Evolutionary conservation across 2,113 vertebrate genomes (phyloP), one percentile per base, ranked within the genome.

Genomic region (Phaetusa simplex): DNA sequence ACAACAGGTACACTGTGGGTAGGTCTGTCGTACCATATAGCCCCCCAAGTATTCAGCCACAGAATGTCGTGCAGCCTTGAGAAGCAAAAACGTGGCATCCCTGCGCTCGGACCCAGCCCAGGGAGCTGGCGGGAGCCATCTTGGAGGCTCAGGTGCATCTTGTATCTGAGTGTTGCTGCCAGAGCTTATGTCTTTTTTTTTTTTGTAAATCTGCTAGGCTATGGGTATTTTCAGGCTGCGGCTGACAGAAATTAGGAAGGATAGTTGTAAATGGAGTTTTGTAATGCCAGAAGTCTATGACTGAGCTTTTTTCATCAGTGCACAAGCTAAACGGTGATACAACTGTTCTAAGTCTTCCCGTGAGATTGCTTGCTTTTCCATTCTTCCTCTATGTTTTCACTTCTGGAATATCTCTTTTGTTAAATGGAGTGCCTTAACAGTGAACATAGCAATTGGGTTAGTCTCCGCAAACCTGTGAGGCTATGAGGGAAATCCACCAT

Each of bases 241-340:
- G 92, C 80, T 93, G 92, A 95, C 76, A 78, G 74, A 97, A 95
- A 91, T 94, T 92, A 95, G 90, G 43, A 91, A 74, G 38, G 42
- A 34, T 77, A 69, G 43, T 65, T 94, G 78, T 94, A 91, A 94
- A 90, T 1, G 36, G 82, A 95, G 74, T 87, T 95, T 79, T 85
- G 73, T 80, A 66, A 82, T 82, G 89, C 49, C 47, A 86, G 69
- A 91, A 95, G 23, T 59, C 70, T 85, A 1, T 45, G 40, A 72
- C 5, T 1, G 65, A 91, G 49, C 47, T 62, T 84, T 92, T 90
- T 85, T 29, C 77, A 76, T 82, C 42, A 49, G 47, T 27, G n/a
- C 27, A 61, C 1, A 9, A 88, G 59, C n/a, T 92, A 74, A 90
- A 70, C 1, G 1, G 47, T 93, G 71, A 66, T 90, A 42, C 42